phyloP scores from a whole-genome alignment of 2,888 invertebrate species.

The Pteria penguin region DNA sequence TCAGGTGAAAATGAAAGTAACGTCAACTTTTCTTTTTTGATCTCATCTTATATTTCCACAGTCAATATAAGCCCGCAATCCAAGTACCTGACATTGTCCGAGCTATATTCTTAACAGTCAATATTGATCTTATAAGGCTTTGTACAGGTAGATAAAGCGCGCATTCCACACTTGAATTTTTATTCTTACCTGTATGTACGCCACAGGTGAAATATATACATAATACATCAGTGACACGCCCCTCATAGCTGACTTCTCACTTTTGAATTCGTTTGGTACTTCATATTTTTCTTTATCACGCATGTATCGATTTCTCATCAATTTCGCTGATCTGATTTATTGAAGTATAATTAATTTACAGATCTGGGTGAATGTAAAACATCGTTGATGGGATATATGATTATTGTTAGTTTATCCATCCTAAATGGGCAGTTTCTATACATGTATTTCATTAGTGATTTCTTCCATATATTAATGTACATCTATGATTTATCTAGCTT shows the following conservation, averaged over 20 bases:
- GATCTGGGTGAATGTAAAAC: no score
- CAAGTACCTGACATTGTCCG: neutral
- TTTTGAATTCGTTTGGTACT: no score
- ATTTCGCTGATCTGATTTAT: no score
- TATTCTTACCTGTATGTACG: neutral
- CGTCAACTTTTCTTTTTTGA: neutral
- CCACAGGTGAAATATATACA: neutral
- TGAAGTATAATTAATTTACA: no score
- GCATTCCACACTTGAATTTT: slow-evolving; percentile 27
- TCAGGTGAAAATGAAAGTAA: neutral
- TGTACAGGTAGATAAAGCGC: slow-evolving; percentile 40
- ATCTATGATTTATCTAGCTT: no score
- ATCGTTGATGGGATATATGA: no score
- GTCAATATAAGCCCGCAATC: neutral
- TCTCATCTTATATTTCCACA: neutral
- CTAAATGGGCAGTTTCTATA: no score
- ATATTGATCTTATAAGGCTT: slow-evolving; percentile 26
- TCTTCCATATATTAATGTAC: no score
- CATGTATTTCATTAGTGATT: no score
- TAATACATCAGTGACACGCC: neutral
- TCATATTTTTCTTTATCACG: no score
- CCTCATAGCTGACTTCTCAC: neutral
- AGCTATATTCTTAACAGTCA: slow-evolving; percentile 9
- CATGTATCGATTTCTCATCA: no score
- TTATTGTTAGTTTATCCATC: no score